Evolutionary conservation across 2,113 vertebrate genomes (phyloP), one percentile per base, ranked within the genome.

Genomic region (Acinonyx jubatus): DNA sequence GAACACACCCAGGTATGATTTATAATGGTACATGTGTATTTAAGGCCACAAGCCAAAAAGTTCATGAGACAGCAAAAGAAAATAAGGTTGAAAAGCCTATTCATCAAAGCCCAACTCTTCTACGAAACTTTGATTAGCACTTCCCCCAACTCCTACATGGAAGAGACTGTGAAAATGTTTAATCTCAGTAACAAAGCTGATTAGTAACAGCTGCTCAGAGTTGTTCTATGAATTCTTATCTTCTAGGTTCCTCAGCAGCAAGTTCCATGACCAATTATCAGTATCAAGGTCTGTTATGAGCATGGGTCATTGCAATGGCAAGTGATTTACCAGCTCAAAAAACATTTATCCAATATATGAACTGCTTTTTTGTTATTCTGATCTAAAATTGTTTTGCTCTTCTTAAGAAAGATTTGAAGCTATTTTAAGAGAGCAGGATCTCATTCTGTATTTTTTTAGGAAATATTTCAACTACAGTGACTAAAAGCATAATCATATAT

Each of bases 381-480:
- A 21, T 45, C 69, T 96, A 65, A 93, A 91, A 82, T 38, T 48
- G 13, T 68, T 80, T 61, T 81, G 66, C 78, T 81, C 45, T 57
- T 92, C 55, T 92, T 94, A 65, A 65, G 13, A 87, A 93, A 93
- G 31, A 82, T 41, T 89, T 85, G 73, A 92, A 79, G 31, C 33
- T 94, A 82, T n/a, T n/a, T 91, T 79, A 87, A 94, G 6, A 96
- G 6, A 81, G 19, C 27, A 94, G 52, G 38, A 27, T 6, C 52
- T 78, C 55, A 66, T 78, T 97, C 92, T 50, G 57, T 68, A 50
- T 29, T 79, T 83, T 91, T 86, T 86, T 1, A 73, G 88, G 50
- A 84, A 33, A 69, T 31, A 87, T 45, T 84, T 95, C 69, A 89
- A 74, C 33, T 55, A 87, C 50, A 73, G 41, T 87, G 50, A 86